Percentiles rank a stretch among this genome's conserved stretches.
phyloP scores from a whole-genome alignment of 2,113 vertebrate species.

The Chlorocebus sabaeus region DNA sequence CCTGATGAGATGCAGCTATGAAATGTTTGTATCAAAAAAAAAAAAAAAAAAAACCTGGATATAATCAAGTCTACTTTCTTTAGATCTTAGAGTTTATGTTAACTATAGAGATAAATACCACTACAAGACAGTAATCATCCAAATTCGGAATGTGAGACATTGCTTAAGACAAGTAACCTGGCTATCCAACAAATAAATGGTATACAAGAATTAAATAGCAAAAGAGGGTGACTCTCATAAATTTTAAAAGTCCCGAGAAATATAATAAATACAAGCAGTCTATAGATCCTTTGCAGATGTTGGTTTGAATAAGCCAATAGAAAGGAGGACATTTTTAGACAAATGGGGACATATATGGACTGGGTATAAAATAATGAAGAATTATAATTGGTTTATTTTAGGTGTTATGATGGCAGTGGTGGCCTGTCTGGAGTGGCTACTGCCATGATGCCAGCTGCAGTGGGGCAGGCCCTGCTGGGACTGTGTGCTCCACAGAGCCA shows the following conservation, averaged over 20 bases:
- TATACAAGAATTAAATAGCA: not conserved
- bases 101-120: not conserved
- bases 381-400: not conserved
- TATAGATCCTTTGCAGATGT: not conserved
- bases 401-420: not conserved
- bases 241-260: not conserved
- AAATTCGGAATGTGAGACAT: not conserved
- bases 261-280: not conserved
- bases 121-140: not conserved
- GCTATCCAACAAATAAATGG: not conserved
- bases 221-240: not conserved
- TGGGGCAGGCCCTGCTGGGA: too few species aligned
- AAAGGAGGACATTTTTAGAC: not conserved
- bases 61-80: not conserved
- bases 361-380: not conserved
- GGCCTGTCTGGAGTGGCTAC: too few species aligned
- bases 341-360: not conserved
- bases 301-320: not conserved
- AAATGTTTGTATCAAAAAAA: not conserved
- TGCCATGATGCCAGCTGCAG: too few species aligned
- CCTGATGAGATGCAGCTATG: not conserved
- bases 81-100: not conserved
- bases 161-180: not conserved
- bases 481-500: too few species aligned
- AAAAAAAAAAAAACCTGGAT: not conserved